Base-by-base conservation (phyloP, 2,113 vertebrate genomes). In the Alaudala cheleensis region DNA sequence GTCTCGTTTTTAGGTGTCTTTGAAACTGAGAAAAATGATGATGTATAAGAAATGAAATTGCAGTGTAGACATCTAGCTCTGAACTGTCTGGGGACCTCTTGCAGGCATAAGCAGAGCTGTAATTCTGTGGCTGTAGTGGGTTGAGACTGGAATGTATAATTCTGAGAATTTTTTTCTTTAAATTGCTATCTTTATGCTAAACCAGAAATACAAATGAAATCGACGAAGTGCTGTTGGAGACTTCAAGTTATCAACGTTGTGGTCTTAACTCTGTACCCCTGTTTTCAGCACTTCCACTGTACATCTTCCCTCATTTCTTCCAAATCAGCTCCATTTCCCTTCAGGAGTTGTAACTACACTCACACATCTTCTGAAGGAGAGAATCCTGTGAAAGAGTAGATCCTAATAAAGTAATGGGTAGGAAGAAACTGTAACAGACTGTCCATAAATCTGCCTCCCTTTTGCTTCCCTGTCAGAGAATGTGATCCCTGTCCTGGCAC, bases 71-170 rank as follows among this genome's bases (percentile, higher is more conserved):
- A 7, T 47, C 42, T 70, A 73, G 71, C 47, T 90, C 62, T 73
- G 47, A 65, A 7, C 79, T 39, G 16, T n/a, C 14, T 6, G 2
- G 29, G 33, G 23, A 56, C 33, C 14, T 88, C 54, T 80, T 29
- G 8, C 8, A 53, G 39, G 47, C 60, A 50, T 69, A 65, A 93
- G 26, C 69, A 62, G 31, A 78, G 44, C 86, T 95, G 67, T 86
- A 78, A 86, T 94, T 94, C 92, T 96, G 90, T 95, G 92, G 80
- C 76, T 58, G 24, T 56, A 62, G 57, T 71, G 87, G 53, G 22
- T 76, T 93, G 54, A 79, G 57, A 49, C 29, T 81, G 90, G 92
- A 91, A 94, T 81, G 67, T 94, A 39, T 81, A 78, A 95, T 94
- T 94, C 42, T 81, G 71, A 62, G 29, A 23, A 12, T 10, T 28